phyloP scores from a whole-genome alignment of 2,888 invertebrate genomes.

The Candidula unifasciata region DNA sequence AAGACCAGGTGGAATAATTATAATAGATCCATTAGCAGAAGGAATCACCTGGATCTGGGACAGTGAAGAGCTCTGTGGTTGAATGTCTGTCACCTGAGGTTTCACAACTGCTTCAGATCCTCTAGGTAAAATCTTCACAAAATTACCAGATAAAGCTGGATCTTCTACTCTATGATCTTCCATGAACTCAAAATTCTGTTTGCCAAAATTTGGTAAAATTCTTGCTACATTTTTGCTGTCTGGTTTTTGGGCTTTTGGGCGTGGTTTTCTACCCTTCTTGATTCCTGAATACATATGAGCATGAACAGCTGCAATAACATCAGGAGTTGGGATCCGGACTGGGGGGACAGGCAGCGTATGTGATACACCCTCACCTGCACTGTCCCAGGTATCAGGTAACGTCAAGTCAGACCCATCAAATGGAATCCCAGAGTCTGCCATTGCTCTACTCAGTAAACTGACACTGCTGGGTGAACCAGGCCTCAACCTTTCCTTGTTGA shows the following conservation, averaged over 20 bases:
- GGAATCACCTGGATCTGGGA: constrained; percentile 19
- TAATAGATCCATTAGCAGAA: constrained; percentile 21
- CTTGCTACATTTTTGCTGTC: not conserved
- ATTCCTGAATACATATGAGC: not conserved
- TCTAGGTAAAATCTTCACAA: constrained; percentile 3
- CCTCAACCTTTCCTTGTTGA: not conserved
- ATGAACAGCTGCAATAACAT: not conserved
- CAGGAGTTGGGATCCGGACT: not conserved
- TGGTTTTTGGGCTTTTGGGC: constrained; percentile 1
- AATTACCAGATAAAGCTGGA: not conserved
- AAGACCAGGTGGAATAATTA: constrained; percentile 26
- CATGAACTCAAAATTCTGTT: not conserved
- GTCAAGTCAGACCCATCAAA: constrained; percentile 24
- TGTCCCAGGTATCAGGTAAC: not conserved
- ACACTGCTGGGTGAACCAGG: not conserved
- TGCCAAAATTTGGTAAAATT: constrained; percentile 4
- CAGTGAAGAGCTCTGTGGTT: not conserved
- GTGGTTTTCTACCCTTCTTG: not conserved
- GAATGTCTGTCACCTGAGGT: not conserved
- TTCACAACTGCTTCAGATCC: not conserved
- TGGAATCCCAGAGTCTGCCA: constrained; percentile 33
- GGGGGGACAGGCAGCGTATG: not conserved
- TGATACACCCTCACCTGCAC: not conserved
- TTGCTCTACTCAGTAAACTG: constrained; percentile 14
- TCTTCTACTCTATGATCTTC: not conserved